Conservation (phyloP, 2,113 vertebrate genomes). For the Spea bombifrons region DNA sequence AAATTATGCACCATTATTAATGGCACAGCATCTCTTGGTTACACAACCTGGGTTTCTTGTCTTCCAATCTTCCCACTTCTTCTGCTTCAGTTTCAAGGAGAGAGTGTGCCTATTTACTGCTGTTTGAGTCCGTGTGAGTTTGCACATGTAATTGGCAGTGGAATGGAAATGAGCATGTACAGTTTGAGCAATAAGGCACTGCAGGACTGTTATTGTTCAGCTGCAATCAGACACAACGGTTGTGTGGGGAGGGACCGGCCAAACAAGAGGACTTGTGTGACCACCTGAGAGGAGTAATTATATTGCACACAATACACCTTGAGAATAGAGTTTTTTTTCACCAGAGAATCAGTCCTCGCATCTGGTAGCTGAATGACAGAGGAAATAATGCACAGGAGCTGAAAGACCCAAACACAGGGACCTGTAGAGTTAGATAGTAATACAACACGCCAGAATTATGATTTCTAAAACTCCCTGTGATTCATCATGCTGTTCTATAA, state of each 20-base stretch:
- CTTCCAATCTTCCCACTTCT: conserved; percentile 7
- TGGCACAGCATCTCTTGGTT: conserved; percentile 13
- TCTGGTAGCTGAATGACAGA: conserved; percentile 12
- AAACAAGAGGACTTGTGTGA: conserved; percentile 33
- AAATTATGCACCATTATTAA: conserved; percentile 27
- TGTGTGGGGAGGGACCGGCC: conserved; percentile 26
- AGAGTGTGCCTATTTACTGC: conserved; percentile 30
- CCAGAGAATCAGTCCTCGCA: conserved; percentile 10
- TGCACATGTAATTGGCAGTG: conserved; percentile 31
- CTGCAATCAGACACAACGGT: conserved; percentile 40
- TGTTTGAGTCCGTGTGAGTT: conserved; percentile 26
- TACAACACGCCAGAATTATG: too few relatives aligned
- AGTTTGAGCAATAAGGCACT: conserved; percentile 38
- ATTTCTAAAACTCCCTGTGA: too few relatives aligned
- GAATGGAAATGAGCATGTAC: conserved; percentile 32
- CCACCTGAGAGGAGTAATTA: conserved; percentile 46
- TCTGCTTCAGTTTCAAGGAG: conserved; percentile 6
- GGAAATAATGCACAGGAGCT: conserved; percentile 10
- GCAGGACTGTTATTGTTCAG: conserved; percentile 38
- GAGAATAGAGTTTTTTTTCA: conserved; percentile 21
- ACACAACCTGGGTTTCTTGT: conserved; percentile 12
- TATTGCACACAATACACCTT: conserved; percentile 35
- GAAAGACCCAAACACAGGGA: background rate
- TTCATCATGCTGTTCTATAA: too few relatives aligned
- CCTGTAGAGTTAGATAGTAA: background rate